A percentile compares a stretch with the other conserved stretches of the same genome.
These are phyloP conservation scores for Callyntrura guangdongensis DNA, from an alignment of 2,888 invertebrate species.

Conservation along the genomic window DNA sequence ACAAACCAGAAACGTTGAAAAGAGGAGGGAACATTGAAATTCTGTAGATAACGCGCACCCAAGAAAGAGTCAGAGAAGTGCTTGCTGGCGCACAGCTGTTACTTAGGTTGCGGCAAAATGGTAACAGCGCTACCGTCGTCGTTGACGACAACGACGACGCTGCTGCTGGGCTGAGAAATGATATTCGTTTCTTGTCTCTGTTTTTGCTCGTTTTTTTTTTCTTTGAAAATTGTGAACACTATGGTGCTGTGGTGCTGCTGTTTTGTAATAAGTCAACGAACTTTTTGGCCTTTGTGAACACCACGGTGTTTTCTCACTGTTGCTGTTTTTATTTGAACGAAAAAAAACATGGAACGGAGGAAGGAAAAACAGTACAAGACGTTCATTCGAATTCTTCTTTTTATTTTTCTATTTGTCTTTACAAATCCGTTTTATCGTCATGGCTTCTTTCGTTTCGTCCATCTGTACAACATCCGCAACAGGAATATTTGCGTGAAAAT, in stretches of 20 bases:
- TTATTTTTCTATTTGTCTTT: constrained; percentile 34
- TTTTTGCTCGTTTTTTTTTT: constrained; percentile 19
- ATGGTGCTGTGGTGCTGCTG: constrained; percentile 33
- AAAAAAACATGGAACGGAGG: too few species aligned
- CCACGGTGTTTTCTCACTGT: constrained; percentile 5
- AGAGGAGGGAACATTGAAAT: constrained; percentile 32
- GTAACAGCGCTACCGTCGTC: too few species aligned
- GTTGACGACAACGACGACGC: constrained; percentile 23
- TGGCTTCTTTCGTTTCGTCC: neutral
- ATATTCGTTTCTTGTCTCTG: neutral
- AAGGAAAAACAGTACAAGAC: neutral
- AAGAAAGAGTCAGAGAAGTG: neutral
- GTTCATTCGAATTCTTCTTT: neutral
- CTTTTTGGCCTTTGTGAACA: constrained; percentile 73
- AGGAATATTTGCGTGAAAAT: constrained; percentile 46
- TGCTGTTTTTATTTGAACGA: neutral
- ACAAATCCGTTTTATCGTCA: constrained; percentile 22
- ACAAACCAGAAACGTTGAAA: constrained; percentile 14
- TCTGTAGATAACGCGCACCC: neutral
- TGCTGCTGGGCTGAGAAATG: constrained; percentile 6
- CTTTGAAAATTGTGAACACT: neutral
- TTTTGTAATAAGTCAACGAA: constrained; percentile 73
- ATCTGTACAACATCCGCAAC: constrained; percentile 21
- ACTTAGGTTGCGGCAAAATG: neutral
- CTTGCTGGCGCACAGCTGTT: constrained; percentile 8